Conservation (phyloP, 2,797 vertebrate species). For the Carcharodon carcharias region DNA sequence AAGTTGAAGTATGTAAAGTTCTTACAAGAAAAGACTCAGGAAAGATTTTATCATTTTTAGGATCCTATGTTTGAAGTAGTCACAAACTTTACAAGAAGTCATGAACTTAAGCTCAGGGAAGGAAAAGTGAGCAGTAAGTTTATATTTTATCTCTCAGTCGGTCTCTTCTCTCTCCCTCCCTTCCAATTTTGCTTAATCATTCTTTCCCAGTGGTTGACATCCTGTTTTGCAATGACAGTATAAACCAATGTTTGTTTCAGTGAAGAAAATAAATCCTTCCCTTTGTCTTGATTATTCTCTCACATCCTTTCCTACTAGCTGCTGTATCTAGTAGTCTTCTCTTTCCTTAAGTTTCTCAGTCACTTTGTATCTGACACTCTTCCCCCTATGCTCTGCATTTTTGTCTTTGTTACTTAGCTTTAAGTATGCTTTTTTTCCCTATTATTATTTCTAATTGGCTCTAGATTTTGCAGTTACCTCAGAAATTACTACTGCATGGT, state of each 20-base stretch:
- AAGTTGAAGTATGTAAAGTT: not conserved
- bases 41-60: not conserved
- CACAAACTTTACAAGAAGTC: not conserved
- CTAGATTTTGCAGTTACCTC: not conserved
- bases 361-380: not conserved
- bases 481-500: not conserved
- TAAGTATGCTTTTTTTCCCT: not conserved
- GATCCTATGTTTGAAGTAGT: not conserved
- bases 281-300: not conserved
- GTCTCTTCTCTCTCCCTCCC: not conserved
- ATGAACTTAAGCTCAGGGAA: not conserved
- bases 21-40: not conserved
- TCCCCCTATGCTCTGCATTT: not conserved
- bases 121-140: not conserved
- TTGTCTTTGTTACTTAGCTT: not conserved
- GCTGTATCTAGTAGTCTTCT: not conserved
- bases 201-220: not conserved
- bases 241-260: not conserved
- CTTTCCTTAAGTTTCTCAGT: not conserved
- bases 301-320: too few relatives aligned
- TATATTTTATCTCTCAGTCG: not conserved
- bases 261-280: not conserved
- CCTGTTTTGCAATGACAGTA: not conserved
- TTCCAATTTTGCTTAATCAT: not conserved
- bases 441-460: not conserved